A percentile compares a stretch with the other conserved stretches of the same genome.
These are phyloP conservation scores for Apodemia mormo DNA, from an alignment of 2,888 invertebrate genomes.

Conservation along the genomic window DNA sequence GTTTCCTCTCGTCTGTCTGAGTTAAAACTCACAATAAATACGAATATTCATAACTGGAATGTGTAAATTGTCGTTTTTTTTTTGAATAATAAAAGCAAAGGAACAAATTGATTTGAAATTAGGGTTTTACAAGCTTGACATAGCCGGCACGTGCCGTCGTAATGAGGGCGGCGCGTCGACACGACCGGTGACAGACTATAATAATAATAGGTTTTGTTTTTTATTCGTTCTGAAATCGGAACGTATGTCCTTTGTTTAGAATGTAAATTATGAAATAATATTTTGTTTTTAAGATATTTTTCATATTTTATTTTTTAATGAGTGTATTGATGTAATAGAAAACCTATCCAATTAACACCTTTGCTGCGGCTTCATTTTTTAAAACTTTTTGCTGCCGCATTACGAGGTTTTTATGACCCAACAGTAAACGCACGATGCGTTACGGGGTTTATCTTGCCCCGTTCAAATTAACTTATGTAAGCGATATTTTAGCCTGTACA, in stretches of 20 bases:
- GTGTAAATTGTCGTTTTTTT: not conserved
- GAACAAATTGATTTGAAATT: constrained; percentile 30
- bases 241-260: constrained; percentile 6
- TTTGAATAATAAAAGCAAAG: constrained; percentile 17
- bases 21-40: not conserved
- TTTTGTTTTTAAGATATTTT: not conserved
- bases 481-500: too few species aligned
- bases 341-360: too few species aligned
- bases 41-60: not conserved
- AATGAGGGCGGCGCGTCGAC: constrained; percentile 32
- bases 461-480: too few species aligned
- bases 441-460: too few species aligned
- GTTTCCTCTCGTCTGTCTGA: too few species aligned
- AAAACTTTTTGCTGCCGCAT: too few species aligned
- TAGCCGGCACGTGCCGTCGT: constrained; percentile 39
- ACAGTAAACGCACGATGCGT: too few species aligned
- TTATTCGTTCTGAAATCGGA: constrained; percentile 18
- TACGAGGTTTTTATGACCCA: too few species aligned
- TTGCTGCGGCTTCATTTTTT: too few species aligned
- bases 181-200: constrained; percentile 24
- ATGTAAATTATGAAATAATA: not conserved
- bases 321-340: too few species aligned
- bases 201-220: constrained; percentile 38
- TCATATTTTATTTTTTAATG: too few species aligned
- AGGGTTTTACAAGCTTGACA: constrained; percentile 30